Conservation (phyloP, 2,888 invertebrate genomes). For the Leptinotarsa tumamoca region DNA sequence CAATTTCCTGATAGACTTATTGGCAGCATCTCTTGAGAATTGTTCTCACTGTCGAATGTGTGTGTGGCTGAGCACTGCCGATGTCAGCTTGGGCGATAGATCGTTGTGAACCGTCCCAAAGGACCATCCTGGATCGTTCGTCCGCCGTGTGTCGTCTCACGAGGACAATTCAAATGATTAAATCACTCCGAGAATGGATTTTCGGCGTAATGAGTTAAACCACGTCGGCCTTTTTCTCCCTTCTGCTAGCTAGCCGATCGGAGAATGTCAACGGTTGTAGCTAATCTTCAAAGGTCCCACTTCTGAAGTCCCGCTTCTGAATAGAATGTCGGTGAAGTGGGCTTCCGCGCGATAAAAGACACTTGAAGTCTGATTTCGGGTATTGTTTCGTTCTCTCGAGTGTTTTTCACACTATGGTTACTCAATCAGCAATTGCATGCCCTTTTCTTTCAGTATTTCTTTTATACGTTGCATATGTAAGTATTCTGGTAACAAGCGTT, state of each 20-base stretch:
- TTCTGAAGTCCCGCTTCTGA: slow-evolving; percentile 9
- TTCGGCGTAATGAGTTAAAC: slow-evolving; percentile 48
- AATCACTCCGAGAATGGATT: slow-evolving; percentile 47
- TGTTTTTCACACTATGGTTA: background rate
- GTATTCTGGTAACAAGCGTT: no score
- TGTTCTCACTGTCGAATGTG: slow-evolving; percentile 17
- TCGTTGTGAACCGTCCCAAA: slow-evolving; percentile 33
- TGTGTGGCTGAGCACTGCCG: background rate
- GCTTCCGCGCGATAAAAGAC: slow-evolving; percentile 11
- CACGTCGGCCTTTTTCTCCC: slow-evolving; percentile 29
- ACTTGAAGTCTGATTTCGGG: background rate
- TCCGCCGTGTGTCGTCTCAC: slow-evolving; percentile 45
- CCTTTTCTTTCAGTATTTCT: background rate
- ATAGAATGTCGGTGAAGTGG: background rate
- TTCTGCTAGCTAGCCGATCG: slow-evolving; percentile 3
- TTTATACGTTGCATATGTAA: background rate
- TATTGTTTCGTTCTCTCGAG: slow-evolving; percentile 4
- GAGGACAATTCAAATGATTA: slow-evolving; percentile 53
- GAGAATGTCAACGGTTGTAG: slow-evolving; percentile 1
- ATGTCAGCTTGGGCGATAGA: slow-evolving; percentile 16
- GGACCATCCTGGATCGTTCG: slow-evolving; percentile 38
- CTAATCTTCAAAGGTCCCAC: slow-evolving; percentile 4
- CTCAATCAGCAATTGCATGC: background rate
- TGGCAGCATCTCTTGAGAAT: slow-evolving; percentile 11
- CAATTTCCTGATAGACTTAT: slow-evolving; percentile 17